These are phyloP conservation scores for Pelobates cultripes DNA, from an alignment of 2,797 vertebrate genomes.

Conservation along the genomic window DNA sequence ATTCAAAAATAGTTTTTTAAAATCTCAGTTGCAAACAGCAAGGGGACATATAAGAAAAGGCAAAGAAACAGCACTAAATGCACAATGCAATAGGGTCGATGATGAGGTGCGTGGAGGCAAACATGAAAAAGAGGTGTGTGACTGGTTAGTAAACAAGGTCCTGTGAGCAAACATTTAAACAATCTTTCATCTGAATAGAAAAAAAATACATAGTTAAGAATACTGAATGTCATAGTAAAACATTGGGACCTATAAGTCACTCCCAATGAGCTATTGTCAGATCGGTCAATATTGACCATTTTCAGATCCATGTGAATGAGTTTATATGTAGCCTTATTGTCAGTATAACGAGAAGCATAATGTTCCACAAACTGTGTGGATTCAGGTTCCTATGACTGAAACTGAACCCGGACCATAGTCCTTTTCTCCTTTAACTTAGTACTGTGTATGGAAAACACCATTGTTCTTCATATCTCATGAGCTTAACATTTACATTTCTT, in stretches of 20 bases:
- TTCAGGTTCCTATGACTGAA: background rate
- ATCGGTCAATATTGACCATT: slow-evolving; percentile 1
- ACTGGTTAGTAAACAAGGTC: background rate
- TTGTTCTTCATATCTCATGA: too few relatives aligned
- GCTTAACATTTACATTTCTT: too few relatives aligned
- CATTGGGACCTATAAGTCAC: background rate
- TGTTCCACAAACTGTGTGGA: background rate
- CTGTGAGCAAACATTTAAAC: too few relatives aligned
- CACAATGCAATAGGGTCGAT: too few relatives aligned
- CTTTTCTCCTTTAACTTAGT: background rate
- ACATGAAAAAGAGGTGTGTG: background rate
- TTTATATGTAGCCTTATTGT: background rate
- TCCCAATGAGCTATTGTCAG: background rate
- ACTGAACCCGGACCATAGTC: background rate
- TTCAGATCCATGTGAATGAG: background rate
- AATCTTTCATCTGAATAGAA: too few relatives aligned
- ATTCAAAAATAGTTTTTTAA: too few relatives aligned
- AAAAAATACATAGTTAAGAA: too few relatives aligned
- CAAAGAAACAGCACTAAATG: too few relatives aligned
- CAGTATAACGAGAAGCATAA: background rate
- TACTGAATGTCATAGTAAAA: background rate
- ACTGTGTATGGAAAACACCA: background rate
- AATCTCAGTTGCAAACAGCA: too few relatives aligned
- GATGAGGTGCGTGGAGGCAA: too few relatives aligned
- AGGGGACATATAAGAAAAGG: too few relatives aligned